Evolutionary conservation across 2,888 invertebrate species (phyloP).

Genomic region (Bombylius discolor): DNA sequence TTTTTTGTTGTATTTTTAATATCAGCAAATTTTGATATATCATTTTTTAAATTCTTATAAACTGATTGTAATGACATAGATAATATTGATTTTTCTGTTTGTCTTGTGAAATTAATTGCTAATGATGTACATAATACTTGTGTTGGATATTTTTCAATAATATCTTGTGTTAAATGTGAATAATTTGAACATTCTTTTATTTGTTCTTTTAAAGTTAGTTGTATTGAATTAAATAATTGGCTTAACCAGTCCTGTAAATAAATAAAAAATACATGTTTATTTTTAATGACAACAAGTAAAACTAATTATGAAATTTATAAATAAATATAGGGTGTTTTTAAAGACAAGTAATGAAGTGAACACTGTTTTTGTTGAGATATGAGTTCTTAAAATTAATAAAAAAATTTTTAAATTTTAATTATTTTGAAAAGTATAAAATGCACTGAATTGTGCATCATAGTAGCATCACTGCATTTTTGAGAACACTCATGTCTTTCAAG

Average conservation of each 20-base stretch:
- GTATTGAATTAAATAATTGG: constrained; percentile 72
- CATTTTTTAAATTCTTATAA: constrained; percentile 38
- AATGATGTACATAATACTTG: constrained; percentile 76
- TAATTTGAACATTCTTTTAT: constrained; percentile 43
- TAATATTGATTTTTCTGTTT: constrained; percentile 67
- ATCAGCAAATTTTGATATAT: constrained; percentile 26
- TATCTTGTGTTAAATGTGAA: constrained; percentile 35
- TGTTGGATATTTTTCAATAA: constrained; percentile 40
- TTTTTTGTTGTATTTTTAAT: constrained; percentile 34
- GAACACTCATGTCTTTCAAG: too few species aligned
- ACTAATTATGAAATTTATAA: too few species aligned
- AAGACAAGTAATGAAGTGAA: too few species aligned
- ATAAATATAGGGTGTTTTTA: too few species aligned
- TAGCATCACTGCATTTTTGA: too few species aligned
- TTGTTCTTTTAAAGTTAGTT: constrained; percentile 55
- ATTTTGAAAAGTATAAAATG: too few species aligned
- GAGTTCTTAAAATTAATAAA: too few species aligned
- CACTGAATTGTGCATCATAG: too few species aligned
- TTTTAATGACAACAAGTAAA: too few species aligned
- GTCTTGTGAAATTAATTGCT: constrained; percentile 70
- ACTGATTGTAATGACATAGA: constrained; percentile 46
- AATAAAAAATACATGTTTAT: too few species aligned
- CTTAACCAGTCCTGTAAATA: constrained; percentile 28
- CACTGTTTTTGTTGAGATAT: too few species aligned
- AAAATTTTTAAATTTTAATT: too few species aligned